Percentiles rank a stretch among this genome's conserved stretches.
These are phyloP conservation scores for Dorcus parallelipipedus DNA, from an alignment of 2,888 invertebrate species.

Conservation along the genomic window DNA sequence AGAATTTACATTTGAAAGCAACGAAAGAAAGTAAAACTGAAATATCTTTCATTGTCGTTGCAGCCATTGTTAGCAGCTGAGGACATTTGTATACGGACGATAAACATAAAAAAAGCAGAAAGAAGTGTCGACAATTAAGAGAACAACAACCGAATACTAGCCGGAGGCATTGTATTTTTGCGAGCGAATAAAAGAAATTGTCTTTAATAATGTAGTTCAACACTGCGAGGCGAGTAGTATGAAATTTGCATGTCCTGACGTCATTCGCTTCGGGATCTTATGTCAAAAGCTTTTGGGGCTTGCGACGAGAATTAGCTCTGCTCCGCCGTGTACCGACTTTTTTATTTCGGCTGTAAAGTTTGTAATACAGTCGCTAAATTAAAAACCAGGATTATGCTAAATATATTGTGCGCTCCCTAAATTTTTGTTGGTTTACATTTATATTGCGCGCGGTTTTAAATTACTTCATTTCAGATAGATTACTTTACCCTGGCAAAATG, in stretches of 20 bases:
- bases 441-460: neutral
- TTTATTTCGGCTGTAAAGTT: slow-evolving; percentile 29
- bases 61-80: slow-evolving; percentile 39
- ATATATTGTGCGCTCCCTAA: slow-evolving; percentile 16
- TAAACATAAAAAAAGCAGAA: slow-evolving; percentile 39
- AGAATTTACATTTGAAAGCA: slow-evolving; percentile 42
- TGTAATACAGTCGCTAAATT: slow-evolving; percentile 30
- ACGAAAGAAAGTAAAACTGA: slow-evolving; percentile 39
- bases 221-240: slow-evolving; percentile 30
- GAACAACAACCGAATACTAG: slow-evolving; percentile 40
- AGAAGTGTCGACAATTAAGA: slow-evolving; percentile 46
- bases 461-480: neutral
- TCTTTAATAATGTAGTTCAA: slow-evolving; percentile 9
- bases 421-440: slow-evolving; percentile 2
- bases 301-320: slow-evolving; percentile 28
- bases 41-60: slow-evolving; percentile 40
- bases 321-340: slow-evolving; percentile 19
- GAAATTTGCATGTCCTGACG: slow-evolving; percentile 42
- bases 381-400: slow-evolving; percentile 31
- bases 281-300: slow-evolving; percentile 32
- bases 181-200: slow-evolving; percentile 19
- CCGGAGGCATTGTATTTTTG: slow-evolving; percentile 28
- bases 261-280: slow-evolving; percentile 31
- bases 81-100: slow-evolving; percentile 43
- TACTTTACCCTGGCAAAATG: too few species aligned